Evolutionary conservation across 2,113 vertebrate species (phyloP), one percentile per base, ranked within the genome.

Genomic region (Cyprinodon tularosa): DNA sequence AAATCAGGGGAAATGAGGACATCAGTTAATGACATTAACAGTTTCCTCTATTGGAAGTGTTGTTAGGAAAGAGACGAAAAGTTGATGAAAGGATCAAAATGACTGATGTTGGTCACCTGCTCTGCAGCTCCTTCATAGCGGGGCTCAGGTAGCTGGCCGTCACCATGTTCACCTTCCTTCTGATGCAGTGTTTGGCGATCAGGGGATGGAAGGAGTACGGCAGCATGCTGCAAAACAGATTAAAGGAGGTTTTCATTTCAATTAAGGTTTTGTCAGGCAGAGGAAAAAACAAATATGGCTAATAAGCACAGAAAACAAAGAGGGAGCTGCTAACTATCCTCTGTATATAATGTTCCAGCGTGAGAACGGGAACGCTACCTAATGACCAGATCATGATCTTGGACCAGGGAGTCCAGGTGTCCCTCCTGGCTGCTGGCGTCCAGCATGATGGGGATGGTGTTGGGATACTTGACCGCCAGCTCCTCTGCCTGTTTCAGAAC

Each of bases 111-210:
- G 60, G 80, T 50, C 87, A 99, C 98, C 96, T 96, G 79, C 95
- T 93, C 81, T 97, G 94, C 72, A 99, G 94, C 57, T 95, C 96
- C 90, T 94, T 97, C 91, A 99, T 96, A 3, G 93, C 96, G 8
- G 97, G 96, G 77, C 95, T 96, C 86, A 96, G 89, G 84, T 99
- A 99, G 89, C 98, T 99, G 50, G 98, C 96, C 0, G 97, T 99
- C 89, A 99, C 84, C 94, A 99, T 89, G 93, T 98, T 97, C 22
- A 98, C 97, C 87, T 95, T 98, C 85, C 73, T 94, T 14, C 89
- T 89, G 82, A 99, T 97, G 88, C 98, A 99, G 39, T 95, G 94
- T 84, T 97, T 97, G 71, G 96, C 96, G 80, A 98, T 92, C 60
- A 96, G 81, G 45, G 97, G 96, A 90, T 99, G 98, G 44, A 93